Percentiles rank a stretch among this genome's conserved stretches.
Conservation (phyloP, 1,140 invertebrate genomes). For the Tenebrio molitor region DNA sequence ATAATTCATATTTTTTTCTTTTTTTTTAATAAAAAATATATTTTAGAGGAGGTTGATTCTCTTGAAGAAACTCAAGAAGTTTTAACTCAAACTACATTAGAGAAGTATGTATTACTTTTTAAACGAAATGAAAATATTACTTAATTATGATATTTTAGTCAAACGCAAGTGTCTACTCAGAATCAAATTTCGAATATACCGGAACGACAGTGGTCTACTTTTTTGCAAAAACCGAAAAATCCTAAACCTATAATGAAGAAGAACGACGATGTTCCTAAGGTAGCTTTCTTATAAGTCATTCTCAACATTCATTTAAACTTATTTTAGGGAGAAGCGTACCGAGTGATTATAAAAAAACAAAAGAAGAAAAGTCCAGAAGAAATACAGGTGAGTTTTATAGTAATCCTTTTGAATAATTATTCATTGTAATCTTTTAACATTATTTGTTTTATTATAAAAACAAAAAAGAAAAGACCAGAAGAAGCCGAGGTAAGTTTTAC, state of each 20-base stretch:
- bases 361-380: slow-evolving; percentile 12
- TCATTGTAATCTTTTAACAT: neutral
- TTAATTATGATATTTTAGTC: too few relatives aligned
- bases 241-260: slow-evolving; percentile 72
- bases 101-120: too few relatives aligned
- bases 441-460: slow-evolving; percentile 2
- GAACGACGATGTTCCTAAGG: slow-evolving; percentile 57
- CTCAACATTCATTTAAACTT: neutral
- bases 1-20: neutral
- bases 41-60: too few relatives aligned
- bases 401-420: too few relatives aligned
- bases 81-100: too few relatives aligned
- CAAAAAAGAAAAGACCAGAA: too few relatives aligned
- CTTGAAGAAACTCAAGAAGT: too few relatives aligned
- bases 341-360: slow-evolving; percentile 70
- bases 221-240: slow-evolving; percentile 77
- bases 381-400: too few relatives aligned
- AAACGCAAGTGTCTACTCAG: too few relatives aligned
- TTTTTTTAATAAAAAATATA: neutral
- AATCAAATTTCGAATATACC: neutral
- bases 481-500: too few relatives aligned
- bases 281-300: slow-evolving; percentile 37
- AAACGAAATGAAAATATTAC: too few relatives aligned
- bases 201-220: slow-evolving; percentile 77
- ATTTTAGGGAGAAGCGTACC: slow-evolving; percentile 64